Conservation (phyloP, 2,888 invertebrate genomes). For the Entomobrya multifasciata region DNA sequence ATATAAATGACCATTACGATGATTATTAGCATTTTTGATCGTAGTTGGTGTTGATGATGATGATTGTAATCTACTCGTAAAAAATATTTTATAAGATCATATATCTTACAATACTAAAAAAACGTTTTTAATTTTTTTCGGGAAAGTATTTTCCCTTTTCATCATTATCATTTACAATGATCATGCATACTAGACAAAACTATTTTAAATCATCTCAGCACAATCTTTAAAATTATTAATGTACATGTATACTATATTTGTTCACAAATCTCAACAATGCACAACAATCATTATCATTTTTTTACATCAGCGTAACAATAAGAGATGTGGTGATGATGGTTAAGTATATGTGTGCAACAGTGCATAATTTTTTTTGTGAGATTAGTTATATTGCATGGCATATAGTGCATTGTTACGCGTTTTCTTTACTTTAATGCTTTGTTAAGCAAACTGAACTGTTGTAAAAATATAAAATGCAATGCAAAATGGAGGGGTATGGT, state of each 20-base stretch:
- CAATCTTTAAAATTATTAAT: neutral
- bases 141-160: slow-evolving; percentile 70
- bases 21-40: slow-evolving; percentile 3
- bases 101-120: slow-evolving; percentile 38
- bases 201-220: neutral
- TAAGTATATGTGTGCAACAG: slow-evolving; percentile 1
- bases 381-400: neutral
- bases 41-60: slow-evolving; percentile 20
- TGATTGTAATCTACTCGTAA: neutral
- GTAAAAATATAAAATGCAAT: neutral
- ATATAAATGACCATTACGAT: slow-evolving; percentile 2
- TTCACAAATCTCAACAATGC: slow-evolving; percentile 29
- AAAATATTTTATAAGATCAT: neutral
- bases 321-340: neutral
- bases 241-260: too few relatives aligned
- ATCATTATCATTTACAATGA: slow-evolving; percentile 39
- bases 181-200: neutral
- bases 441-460: slow-evolving; percentile 5
- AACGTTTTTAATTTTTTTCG: slow-evolving; percentile 51
- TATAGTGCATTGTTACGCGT: slow-evolving; percentile 15
- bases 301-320: slow-evolving; percentile 18
- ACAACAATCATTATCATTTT: slow-evolving; percentile 36
- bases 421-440: slow-evolving; percentile 8
- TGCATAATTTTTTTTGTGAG: slow-evolving; percentile 10
- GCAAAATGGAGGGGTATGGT: neutral